Percentiles rank a stretch among this genome's conserved stretches.
Evolutionary conservation across 2,113 vertebrate species (phyloP).

Genomic region (Pseudorasbora parva): DNA sequence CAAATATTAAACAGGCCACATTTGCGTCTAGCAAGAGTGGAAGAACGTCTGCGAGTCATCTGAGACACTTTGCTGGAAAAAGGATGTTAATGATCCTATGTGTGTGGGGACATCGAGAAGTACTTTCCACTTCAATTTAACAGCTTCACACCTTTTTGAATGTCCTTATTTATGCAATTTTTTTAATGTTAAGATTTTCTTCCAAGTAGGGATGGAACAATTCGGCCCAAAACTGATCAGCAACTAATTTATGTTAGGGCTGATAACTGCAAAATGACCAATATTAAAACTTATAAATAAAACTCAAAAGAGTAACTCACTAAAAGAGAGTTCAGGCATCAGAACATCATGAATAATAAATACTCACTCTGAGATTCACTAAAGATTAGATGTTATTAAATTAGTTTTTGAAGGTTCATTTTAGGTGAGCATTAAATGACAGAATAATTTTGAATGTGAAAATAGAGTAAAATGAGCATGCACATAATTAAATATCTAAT

Average conservation of each 20-base stretch:
- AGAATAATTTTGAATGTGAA: background rate
- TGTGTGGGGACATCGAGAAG: background rate
- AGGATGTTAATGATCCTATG: background rate
- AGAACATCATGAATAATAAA: too few species aligned
- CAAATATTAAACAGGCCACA: constrained; percentile 65
- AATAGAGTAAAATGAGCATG: background rate
- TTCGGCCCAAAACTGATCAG: too few species aligned
- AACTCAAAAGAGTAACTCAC: too few species aligned
- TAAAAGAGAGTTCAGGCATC: too few species aligned
- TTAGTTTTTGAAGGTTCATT: background rate
- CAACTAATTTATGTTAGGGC: too few species aligned
- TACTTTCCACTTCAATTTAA: background rate
- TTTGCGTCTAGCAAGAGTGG: constrained; percentile 24
- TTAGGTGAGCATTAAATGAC: too few species aligned
- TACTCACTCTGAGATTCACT: too few species aligned
- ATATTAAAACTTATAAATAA: too few species aligned
- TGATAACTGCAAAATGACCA: too few species aligned
- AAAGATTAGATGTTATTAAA: too few species aligned
- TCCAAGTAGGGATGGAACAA: background rate
- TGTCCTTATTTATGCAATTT: background rate
- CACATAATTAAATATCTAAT: background rate
- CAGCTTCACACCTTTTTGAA: background rate
- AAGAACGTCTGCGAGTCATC: constrained; percentile 22
- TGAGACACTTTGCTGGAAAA: constrained; percentile 2
- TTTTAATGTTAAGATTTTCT: background rate